Conservation (phyloP, 2,113 vertebrate genomes). For the Salvelinus fontinalis region DNA sequence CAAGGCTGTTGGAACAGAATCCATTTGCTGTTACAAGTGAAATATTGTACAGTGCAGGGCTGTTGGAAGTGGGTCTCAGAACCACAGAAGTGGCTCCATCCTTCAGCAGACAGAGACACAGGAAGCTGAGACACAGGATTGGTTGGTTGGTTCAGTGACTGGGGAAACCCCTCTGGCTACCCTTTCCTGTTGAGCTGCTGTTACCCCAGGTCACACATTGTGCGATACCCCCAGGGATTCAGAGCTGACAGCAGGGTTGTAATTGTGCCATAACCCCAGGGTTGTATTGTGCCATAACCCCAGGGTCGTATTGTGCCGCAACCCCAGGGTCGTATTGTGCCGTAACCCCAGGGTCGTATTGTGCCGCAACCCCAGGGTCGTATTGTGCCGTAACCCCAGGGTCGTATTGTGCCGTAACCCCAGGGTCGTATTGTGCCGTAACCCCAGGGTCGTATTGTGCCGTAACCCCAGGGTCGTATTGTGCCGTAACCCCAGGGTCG, state of each 20-base stretch:
- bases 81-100: constrained; percentile 34
- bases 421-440: neutral
- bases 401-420: neutral
- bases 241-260: too few species aligned
- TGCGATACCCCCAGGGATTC: too few species aligned
- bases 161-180: constrained; percentile 30
- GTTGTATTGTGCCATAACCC: too few species aligned
- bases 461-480: too few species aligned
- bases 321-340: neutral
- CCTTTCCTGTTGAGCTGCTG: constrained; percentile 56
- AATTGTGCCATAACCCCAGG: too few species aligned
- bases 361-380: too few species aligned
- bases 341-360: neutral
- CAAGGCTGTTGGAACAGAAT: neutral
- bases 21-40: too few species aligned
- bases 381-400: neutral
- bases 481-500: too few species aligned
- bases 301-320: neutral
- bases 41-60: too few species aligned
- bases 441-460: neutral
- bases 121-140: constrained; percentile 19
- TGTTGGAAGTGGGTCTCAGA: constrained; percentile 26
- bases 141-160: constrained; percentile 23
- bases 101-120: constrained; percentile 40
- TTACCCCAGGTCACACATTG: neutral